Conservation (phyloP, 2,888 invertebrate species). For the Poecilus cupreus region DNA sequence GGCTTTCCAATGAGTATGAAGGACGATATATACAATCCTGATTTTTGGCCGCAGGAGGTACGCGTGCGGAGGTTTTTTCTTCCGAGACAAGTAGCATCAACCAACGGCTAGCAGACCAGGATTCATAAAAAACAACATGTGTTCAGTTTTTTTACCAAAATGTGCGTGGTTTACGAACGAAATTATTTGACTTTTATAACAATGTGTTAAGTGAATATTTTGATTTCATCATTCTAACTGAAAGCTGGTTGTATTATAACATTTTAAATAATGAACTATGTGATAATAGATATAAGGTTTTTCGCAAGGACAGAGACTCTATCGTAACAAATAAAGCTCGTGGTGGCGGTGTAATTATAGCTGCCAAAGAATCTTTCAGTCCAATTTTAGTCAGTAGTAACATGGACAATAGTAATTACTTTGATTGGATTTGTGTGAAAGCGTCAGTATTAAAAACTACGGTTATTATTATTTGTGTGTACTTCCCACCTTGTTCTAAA, state of each 20-base stretch:
- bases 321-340: neutral
- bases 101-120: too few relatives aligned
- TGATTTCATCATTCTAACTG: neutral
- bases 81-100: too few relatives aligned
- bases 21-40: too few relatives aligned
- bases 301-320: too few relatives aligned
- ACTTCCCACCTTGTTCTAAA: neutral
- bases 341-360: neutral
- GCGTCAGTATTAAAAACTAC: neutral
- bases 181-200: too few relatives aligned
- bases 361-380: neutral
- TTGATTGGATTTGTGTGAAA: neutral
- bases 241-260: neutral
- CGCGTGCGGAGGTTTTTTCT: too few relatives aligned
- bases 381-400: neutral
- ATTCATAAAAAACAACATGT: too few relatives aligned
- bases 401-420: neutral
- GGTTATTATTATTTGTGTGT: neutral
- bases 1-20: too few relatives aligned
- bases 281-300: neutral
- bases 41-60: too few relatives aligned
- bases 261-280: neutral
- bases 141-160: too few relatives aligned
- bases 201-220: neutral
- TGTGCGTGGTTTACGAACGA: too few relatives aligned